A percentile compares a stretch with the other conserved stretches of the same genome.
Conservation (phyloP, 2,797 vertebrate genomes). For the Enteromius unitaeniatus region DNA sequence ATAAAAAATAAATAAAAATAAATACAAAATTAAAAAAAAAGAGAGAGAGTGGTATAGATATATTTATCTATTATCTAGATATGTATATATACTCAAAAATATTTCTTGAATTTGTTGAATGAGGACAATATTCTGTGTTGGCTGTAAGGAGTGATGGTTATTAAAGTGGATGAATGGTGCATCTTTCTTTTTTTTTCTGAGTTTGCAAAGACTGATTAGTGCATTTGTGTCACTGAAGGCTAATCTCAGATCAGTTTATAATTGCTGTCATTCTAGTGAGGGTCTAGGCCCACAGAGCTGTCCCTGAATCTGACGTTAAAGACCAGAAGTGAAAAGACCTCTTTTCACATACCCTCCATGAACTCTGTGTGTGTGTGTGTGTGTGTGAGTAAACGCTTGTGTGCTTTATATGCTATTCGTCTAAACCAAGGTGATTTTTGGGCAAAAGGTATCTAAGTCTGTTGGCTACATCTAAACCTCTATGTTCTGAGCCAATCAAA, state of each 20-base stretch:
- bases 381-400: slow-evolving; percentile 33
- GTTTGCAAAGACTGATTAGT: slow-evolving; percentile 23
- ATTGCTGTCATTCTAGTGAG: slow-evolving; percentile 8
- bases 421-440: slow-evolving; percentile 52
- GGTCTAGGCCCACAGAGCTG: slow-evolving; percentile 20
- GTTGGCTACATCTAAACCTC: slow-evolving; percentile 63
- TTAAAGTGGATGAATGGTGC: slow-evolving; percentile 39
- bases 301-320: slow-evolving; percentile 13
- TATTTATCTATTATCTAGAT: slow-evolving; percentile 76
- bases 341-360: slow-evolving; percentile 49
- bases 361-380: slow-evolving; percentile 40
- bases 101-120: slow-evolving; percentile 68
- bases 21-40: slow-evolving; percentile 39
- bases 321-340: slow-evolving; percentile 27
- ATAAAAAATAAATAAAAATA: background rate
- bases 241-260: slow-evolving; percentile 45
- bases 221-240: slow-evolving; percentile 28
- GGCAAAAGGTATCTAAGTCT: slow-evolving; percentile 57
- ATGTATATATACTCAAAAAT: slow-evolving; percentile 72
- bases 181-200: slow-evolving; percentile 22
- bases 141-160: slow-evolving; percentile 42
- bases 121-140: slow-evolving; percentile 67
- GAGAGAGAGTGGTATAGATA: slow-evolving; percentile 65
- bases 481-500: slow-evolving; percentile 77
- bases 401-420: slow-evolving; percentile 41